Conservation (phyloP, 2,113 vertebrate genomes). For the Sterna hirundo region DNA sequence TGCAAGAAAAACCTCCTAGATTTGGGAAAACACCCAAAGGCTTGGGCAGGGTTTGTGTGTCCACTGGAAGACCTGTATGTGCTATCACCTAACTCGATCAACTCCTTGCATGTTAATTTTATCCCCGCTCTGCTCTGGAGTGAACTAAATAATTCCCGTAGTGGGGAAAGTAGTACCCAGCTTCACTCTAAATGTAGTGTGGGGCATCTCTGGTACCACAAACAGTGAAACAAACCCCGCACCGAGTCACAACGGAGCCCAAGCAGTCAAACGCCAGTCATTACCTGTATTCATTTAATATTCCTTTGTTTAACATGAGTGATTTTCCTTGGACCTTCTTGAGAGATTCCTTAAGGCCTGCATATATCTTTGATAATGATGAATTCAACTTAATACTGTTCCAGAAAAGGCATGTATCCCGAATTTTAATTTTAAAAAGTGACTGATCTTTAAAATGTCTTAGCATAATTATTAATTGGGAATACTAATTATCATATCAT, state of each 20-base stretch:
- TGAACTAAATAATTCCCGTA: neutral
- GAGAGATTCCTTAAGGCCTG: neutral
- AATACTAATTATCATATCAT: neutral
- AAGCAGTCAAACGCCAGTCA: neutral
- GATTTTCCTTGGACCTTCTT: neutral
- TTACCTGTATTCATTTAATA: fast-evolving
- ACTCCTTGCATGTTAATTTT: neutral
- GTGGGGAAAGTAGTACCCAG: neutral
- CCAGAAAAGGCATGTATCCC: neutral
- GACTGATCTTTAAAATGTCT: neutral
- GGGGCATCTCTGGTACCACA: no score
- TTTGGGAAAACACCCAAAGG: neutral
- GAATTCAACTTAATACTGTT: neutral
- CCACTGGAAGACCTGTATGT: neutral
- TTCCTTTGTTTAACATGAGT: neutral
- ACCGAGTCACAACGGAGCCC: neutral
- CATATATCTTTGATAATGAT: neutral
- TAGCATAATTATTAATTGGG: neutral
- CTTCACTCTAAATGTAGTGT: neutral
- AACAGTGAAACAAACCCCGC: neutral
- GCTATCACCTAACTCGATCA: neutral
- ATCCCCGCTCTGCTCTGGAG: neutral
- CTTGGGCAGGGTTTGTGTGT: neutral
- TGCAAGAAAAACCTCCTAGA: neutral
- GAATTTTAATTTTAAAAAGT: neutral